Conservation (phyloP, 2,888 invertebrate genomes). For the Cephalotes varians region DNA sequence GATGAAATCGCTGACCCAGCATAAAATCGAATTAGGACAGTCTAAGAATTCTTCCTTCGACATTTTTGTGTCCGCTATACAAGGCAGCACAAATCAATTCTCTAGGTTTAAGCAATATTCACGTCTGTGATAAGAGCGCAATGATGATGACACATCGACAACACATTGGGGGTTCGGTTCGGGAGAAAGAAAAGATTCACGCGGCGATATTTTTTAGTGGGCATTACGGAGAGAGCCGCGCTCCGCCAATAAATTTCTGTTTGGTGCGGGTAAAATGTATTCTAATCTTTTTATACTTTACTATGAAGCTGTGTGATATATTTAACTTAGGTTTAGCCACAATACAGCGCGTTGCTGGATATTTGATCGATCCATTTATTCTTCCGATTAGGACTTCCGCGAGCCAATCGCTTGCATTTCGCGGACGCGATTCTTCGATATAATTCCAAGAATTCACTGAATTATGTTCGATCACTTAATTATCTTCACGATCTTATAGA, state of each 20-base stretch:
- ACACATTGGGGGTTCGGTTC: conserved; percentile 47
- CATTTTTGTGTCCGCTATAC: conserved; percentile 8
- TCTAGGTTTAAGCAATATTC: conserved; percentile 69
- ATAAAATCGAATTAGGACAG: not conserved
- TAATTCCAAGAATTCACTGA: conserved; percentile 31
- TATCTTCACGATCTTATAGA: not conserved
- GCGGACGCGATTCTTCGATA: not conserved
- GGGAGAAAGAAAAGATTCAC: conserved; percentile 21
- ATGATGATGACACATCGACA: conserved; percentile 64
- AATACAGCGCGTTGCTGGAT: not conserved
- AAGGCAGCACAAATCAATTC: conserved; percentile 42
- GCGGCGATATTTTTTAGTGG: conserved; percentile 59
- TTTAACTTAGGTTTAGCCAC: conserved; percentile 61
- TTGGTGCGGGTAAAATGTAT: conserved; percentile 57
- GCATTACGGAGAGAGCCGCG: conserved; percentile 54
- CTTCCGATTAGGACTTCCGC: conserved; percentile 15
- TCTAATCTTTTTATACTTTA: conserved; percentile 66
- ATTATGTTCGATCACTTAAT: conserved; percentile 22
- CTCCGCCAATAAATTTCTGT: conserved; percentile 56
- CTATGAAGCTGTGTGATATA: conserved; percentile 49
- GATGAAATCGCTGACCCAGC: conserved; percentile 61
- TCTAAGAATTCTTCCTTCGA: conserved; percentile 22
- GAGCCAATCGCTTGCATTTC: not conserved
- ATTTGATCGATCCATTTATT: conserved; percentile 8
- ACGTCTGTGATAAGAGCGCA: conserved; percentile 75